These are phyloP conservation scores for Geodia barretti DNA, from an alignment of 37 sponge, comb jelly and placozoan species.

Conservation along the genomic window DNA sequence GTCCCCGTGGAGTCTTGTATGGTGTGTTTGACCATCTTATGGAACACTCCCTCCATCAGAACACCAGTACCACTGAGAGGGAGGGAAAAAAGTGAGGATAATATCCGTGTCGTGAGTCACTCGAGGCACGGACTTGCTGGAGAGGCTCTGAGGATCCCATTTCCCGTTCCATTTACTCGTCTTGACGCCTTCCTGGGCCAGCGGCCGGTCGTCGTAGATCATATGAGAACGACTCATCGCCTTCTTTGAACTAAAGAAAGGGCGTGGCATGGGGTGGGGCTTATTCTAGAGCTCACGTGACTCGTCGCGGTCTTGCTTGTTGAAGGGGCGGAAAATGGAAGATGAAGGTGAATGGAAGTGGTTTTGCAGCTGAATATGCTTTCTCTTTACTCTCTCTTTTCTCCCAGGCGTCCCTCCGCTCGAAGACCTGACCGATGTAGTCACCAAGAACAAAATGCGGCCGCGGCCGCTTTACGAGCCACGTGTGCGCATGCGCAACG, in stretches of 20 bases:
- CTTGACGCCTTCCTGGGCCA: conserved; percentile 56
- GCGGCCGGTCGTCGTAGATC: conserved; percentile 74
- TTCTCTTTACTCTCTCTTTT: not conserved
- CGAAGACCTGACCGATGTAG: conserved; percentile 72
- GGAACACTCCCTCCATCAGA: conserved; percentile 72
- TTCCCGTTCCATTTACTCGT: conserved; percentile 49
- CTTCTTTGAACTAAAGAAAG: too few species aligned
- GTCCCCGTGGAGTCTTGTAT: conserved; percentile 49
- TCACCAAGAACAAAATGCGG: conserved; percentile 1
- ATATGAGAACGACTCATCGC: conserved; percentile 86
- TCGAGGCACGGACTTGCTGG: not conserved
- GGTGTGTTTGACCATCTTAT: conserved; percentile 46
- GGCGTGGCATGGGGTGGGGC: too few species aligned
- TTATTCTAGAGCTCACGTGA: too few species aligned
- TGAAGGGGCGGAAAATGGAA: not conserved
- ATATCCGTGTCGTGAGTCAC: not conserved
- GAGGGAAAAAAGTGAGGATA: not conserved
- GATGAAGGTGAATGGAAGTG: not conserved
- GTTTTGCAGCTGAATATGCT: not conserved
- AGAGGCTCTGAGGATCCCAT: conserved; percentile 33
- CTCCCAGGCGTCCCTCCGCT: conserved; percentile 61
- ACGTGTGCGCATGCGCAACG: not conserved
- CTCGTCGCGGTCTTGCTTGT: too few species aligned
- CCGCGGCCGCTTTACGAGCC: not conserved
- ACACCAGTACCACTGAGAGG: conserved; percentile 69